Conservation (phyloP, 1,140 invertebrate genomes). For the Coenobita brevimanus region DNA sequence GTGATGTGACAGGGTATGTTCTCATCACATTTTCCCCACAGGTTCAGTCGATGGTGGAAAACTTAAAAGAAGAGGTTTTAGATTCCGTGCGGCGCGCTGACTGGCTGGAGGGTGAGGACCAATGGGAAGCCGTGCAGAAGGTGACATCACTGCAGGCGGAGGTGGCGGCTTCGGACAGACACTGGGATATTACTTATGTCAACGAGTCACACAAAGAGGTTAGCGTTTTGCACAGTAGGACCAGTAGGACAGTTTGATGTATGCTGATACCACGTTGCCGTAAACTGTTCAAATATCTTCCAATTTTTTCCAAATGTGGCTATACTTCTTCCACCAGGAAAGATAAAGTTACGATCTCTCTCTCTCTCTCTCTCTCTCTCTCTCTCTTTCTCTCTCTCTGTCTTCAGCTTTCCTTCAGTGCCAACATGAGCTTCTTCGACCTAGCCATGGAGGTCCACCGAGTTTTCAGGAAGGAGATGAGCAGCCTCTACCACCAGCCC, state of each 20-base stretch:
- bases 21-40: no score
- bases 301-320: no score
- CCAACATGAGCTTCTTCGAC: constrained; percentile 10
- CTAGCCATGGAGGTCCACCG: constrained; percentile 30
- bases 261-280: no score
- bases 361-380: background rate
- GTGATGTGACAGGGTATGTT: no score
- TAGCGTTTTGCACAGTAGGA: no score
- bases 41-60: background rate
- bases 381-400: background rate
- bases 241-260: no score
- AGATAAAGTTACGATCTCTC: background rate
- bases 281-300: no score
- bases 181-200: constrained; percentile 35
- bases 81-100: background rate
- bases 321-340: no score
- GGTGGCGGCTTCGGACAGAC: constrained; percentile 28
- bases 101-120: constrained; percentile 21
- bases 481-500: constrained; percentile 18
- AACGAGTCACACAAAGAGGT: constrained; percentile 20
- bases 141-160: background rate
- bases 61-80: constrained; percentile 29
- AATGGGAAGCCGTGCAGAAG: background rate
- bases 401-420: background rate
- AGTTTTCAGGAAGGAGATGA: constrained; percentile 28